Base-by-base conservation (phyloP, 2,888 invertebrate species). In the Tiliacea aurago region DNA sequence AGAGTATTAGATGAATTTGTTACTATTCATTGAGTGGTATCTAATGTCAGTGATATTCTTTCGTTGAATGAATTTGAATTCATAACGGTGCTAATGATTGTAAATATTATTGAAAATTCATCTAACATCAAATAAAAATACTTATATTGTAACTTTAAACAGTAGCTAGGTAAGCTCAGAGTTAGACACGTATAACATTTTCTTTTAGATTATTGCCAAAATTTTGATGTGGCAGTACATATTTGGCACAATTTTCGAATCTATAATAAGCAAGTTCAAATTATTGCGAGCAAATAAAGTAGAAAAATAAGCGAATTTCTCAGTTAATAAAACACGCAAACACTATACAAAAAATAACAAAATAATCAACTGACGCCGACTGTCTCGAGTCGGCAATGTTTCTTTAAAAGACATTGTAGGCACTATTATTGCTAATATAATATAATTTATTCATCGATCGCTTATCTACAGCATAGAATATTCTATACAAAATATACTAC, bases 401-500 rank as follows among this genome's bases (percentile, higher is more conserved):
- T 95, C 95, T 96, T 96, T 95, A 91, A 90, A 95, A 96, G 95
- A 96, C 91, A 89, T 93, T 92, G 90, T 94, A 96, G 96, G 96
- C 96, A 96, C 96, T 96, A 95, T 93, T 96, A 96, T 96, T 96
- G 95, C 96, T 96, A 96, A 93, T 92, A 95, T 93, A 94, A 95
- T 95, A 94, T 94, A 94, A 93, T 94, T 94, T 94, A 94, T 91
- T 90, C 90, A 87, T 90, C 78, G 66, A 84, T 80, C 93, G 94
- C 95, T 93, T 94, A 95, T 94, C 95, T 95, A 96, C 95, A 95
- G 95, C 95, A 92, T 90, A 92, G 90, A 93, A 94, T 94, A 94
- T 84, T 92, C 95, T 95, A 94, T 95, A 95, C 95, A 95, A 95
- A 95, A 95, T 95, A 95, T 94, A 93, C 95, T 95, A 96, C 94